A percentile compares a stretch with the other conserved stretches of the same genome.
phyloP scores from a whole-genome alignment of 2,797 vertebrate genomes.

The Typhlichthys eigenmanni region DNA sequence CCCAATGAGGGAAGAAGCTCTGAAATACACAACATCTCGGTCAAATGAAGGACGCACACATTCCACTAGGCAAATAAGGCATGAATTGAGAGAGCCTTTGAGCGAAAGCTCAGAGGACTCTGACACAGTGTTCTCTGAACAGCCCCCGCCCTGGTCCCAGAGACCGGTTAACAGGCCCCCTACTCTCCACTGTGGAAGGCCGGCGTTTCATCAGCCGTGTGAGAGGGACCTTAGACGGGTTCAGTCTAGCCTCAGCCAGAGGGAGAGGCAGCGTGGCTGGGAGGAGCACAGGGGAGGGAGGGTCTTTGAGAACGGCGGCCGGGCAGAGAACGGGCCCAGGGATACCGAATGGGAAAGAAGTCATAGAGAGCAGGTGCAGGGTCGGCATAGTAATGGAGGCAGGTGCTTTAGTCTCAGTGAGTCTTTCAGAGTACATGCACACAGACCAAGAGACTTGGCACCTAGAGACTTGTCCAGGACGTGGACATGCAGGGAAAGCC shows the following conservation, averaged over 20 bases:
- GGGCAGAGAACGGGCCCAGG: slow-evolving; percentile 28
- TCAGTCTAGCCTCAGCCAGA: slow-evolving; percentile 36
- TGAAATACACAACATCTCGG: slow-evolving; percentile 46
- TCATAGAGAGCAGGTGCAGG: slow-evolving; percentile 19
- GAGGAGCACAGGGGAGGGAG: slow-evolving; percentile 32
- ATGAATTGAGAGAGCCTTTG: slow-evolving; percentile 47
- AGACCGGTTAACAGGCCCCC: slow-evolving; percentile 50
- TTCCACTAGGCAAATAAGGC: slow-evolving; percentile 51
- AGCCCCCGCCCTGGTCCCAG: slow-evolving; percentile 42
- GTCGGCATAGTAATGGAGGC: slow-evolving; percentile 14
- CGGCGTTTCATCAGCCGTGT: slow-evolving; percentile 14
- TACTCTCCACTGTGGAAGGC: slow-evolving; percentile 31
- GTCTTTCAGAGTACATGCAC: slow-evolving; percentile 39
- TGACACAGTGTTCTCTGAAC: slow-evolving; percentile 54
- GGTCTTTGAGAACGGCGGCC: slow-evolving; percentile 16
- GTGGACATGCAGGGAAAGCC: slow-evolving; percentile 56
- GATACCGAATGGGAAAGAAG: slow-evolving; percentile 22
- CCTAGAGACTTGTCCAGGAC: slow-evolving; percentile 45
- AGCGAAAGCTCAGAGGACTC: slow-evolving; percentile 65
- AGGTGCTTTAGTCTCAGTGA: slow-evolving; percentile 42
- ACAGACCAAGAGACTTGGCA: slow-evolving; percentile 13
- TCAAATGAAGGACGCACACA: slow-evolving; percentile 61
- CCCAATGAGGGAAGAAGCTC: slow-evolving; percentile 39
- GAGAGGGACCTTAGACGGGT: slow-evolving; percentile 43
- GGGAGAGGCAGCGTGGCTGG: slow-evolving; percentile 26